Evolutionary conservation across 2,797 vertebrate species (phyloP).

Genomic region (Lithobates sylvaticus): DNA sequence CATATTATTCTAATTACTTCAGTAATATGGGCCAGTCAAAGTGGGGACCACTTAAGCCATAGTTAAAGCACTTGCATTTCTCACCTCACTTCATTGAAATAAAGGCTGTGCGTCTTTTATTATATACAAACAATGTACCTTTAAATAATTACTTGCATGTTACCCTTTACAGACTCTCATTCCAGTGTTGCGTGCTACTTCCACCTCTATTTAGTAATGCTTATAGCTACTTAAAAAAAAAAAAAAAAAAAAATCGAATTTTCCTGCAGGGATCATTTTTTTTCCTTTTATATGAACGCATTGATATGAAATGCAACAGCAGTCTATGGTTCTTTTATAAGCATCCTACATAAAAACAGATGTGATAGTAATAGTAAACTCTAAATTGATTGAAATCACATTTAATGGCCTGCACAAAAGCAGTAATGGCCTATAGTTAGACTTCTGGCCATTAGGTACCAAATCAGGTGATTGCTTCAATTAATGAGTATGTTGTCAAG

Average conservation of each 20-base stretch:
- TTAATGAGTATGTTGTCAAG: constrained; percentile 64
- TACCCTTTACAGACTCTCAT: background rate
- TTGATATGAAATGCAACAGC: constrained; percentile 25
- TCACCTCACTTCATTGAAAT: background rate
- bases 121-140: background rate
- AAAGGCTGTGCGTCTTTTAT: background rate
- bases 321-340: constrained; percentile 9
- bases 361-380: constrained; percentile 58
- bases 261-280: constrained; percentile 21
- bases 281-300: background rate
- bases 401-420: constrained; percentile 70
- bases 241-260: background rate
- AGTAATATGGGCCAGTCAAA: too few relatives aligned
- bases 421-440: constrained; percentile 68
- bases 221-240: background rate
- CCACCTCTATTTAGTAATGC: background rate
- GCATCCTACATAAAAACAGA: constrained; percentile 53
- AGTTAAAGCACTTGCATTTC: too few relatives aligned
- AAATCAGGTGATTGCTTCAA: constrained; percentile 66
- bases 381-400: constrained; percentile 64
- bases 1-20: too few relatives aligned
- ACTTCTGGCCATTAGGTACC: constrained; percentile 66
- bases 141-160: background rate
- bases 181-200: background rate
- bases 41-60: background rate